Percentiles rank a stretch among this genome's conserved stretches.
Conservation (phyloP, 2,113 vertebrate species). For the Leucopsar rothschildi region DNA sequence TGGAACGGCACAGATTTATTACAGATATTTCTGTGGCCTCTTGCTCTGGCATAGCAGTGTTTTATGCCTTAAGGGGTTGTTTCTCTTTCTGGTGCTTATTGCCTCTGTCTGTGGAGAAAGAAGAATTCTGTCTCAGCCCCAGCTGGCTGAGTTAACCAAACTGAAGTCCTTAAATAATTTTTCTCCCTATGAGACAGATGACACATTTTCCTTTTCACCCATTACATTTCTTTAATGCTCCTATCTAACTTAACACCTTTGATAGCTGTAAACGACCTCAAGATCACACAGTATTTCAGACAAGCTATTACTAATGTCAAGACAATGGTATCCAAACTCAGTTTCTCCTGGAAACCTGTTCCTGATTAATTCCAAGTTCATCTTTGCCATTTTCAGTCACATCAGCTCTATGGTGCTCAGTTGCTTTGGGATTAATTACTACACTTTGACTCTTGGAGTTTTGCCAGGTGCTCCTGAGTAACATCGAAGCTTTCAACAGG, state of each 20-base stretch:
- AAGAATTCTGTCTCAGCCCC: not conserved
- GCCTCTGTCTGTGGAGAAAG: not conserved
- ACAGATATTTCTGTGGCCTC: not conserved
- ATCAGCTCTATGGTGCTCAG: not conserved
- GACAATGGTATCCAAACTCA: not conserved
- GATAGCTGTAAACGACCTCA: not conserved
- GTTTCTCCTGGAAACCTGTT: not conserved
- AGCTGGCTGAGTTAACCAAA: not conserved
- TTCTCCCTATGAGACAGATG: not conserved
- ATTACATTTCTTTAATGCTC: not conserved
- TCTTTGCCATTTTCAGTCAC: conserved; percentile 32
- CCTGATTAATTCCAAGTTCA: conserved; percentile 41
- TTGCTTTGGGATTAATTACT: conserved; percentile 54
- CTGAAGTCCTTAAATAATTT: not conserved
- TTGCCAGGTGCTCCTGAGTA: conserved; percentile 16
- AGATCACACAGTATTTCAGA: not conserved
- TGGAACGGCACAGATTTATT: not conserved
- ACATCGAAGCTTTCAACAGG: conserved; percentile 10
- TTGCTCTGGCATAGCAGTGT: not conserved
- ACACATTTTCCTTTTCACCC: not conserved
- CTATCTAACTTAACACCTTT: not conserved
- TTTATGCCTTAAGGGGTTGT: not conserved
- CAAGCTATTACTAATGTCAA: not conserved
- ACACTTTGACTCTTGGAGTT: conserved; percentile 1
- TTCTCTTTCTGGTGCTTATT: not conserved